Evolutionary conservation across 2,113 vertebrate genomes (phyloP).

Genomic region (Triplophysa tibetana): DNA sequence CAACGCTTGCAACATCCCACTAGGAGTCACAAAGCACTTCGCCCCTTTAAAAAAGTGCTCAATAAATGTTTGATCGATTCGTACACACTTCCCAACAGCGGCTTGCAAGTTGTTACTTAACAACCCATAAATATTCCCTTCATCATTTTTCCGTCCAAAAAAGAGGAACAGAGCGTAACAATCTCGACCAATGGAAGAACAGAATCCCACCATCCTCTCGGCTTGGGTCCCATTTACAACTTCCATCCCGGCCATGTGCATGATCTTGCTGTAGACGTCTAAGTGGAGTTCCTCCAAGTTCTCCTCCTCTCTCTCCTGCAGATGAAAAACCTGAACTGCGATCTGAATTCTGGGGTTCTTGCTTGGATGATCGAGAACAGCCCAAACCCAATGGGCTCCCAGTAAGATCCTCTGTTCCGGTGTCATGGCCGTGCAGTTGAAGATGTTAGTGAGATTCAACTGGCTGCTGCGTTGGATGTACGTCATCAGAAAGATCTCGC

Average conservation of each 20-base stretch:
- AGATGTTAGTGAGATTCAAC: slow-evolving; percentile 61
- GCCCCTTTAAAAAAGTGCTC: slow-evolving; percentile 74
- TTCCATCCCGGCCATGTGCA: slow-evolving; percentile 64
- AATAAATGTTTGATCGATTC: slow-evolving; percentile 64
- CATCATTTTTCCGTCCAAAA: slow-evolving; percentile 66
- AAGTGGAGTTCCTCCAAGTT: neutral
- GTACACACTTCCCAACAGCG: slow-evolving; percentile 62
- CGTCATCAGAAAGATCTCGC: slow-evolving; percentile 75
- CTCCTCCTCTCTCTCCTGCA: slow-evolving; percentile 42
- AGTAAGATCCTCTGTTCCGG: slow-evolving; percentile 70
- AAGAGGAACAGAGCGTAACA: slow-evolving; percentile 78
- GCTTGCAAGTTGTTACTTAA: slow-evolving; percentile 76
- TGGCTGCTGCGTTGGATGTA: slow-evolving; percentile 69
- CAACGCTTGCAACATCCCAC: slow-evolving; percentile 70
- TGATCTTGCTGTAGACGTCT: slow-evolving; percentile 50
- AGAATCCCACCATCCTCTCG: slow-evolving; percentile 73
- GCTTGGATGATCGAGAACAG: slow-evolving; percentile 64
- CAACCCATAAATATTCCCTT: slow-evolving; percentile 68
- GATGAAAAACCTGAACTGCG: slow-evolving; percentile 68
- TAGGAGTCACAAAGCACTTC: slow-evolving; percentile 62
- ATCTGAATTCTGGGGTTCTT: slow-evolving; percentile 73
- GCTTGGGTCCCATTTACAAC: slow-evolving; percentile 56
- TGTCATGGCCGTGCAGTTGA: slow-evolving; percentile 76
- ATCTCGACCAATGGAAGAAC: slow-evolving; percentile 70
- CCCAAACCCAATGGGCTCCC: slow-evolving; percentile 77